Percentiles rank a stretch among this genome's conserved stretches.
phyloP scores from a whole-genome alignment of 2,113 vertebrate species.

The Pachyramphus minor region DNA sequence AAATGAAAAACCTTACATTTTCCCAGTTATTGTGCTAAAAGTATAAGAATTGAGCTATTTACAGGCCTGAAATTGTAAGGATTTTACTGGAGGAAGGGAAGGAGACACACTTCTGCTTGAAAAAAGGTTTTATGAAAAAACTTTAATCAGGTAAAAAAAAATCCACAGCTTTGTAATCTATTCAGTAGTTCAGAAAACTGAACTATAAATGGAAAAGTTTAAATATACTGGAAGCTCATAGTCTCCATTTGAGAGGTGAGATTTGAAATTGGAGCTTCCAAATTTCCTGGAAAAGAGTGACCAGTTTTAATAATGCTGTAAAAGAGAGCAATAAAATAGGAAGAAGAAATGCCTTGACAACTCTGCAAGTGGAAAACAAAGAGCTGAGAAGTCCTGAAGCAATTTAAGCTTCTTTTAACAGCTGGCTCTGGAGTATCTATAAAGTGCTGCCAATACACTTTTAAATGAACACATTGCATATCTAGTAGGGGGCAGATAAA shows the following conservation, averaged over 20 bases:
- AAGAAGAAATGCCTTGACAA: slow-evolving; percentile 2
- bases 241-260: neutral
- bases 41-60: neutral
- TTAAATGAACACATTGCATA: neutral
- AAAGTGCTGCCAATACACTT: neutral
- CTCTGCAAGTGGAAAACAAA: slow-evolving; percentile 24
- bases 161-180: neutral
- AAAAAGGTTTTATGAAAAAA: neutral
- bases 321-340: slow-evolving; percentile 2
- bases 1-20: neutral
- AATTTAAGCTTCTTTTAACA: neutral
- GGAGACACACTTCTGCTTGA: neutral
- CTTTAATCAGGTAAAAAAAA: neutral
- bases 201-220: neutral
- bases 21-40: neutral
- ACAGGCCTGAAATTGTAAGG: neutral
- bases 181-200: neutral
- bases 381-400: neutral
- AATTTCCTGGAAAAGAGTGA: slow-evolving; percentile 30
- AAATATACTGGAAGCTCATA: neutral
- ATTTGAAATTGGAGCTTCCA: slow-evolving; percentile 14
- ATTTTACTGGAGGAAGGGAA: neutral
- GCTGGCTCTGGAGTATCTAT: neutral
- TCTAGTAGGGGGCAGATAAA: neutral
- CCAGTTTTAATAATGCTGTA: neutral